Evolutionary conservation across 1,140 invertebrate species (phyloP).

Genomic region (Ceratosolen fusciceps): DNA sequence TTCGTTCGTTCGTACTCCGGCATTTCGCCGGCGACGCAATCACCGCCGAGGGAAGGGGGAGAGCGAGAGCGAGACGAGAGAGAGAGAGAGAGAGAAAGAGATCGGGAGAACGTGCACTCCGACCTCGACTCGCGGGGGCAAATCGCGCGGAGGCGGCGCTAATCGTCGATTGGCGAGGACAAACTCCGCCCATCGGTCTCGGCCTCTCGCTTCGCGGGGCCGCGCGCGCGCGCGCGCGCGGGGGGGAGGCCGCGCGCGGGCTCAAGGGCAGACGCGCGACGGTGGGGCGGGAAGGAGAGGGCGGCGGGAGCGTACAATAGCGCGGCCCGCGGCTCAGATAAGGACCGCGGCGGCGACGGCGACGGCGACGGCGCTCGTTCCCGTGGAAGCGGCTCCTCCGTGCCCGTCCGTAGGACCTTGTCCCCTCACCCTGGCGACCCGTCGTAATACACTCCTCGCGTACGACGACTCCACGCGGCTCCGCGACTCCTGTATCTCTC

Average conservation of each 20-base stretch:
- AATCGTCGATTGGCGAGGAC: slow-evolving; percentile 65
- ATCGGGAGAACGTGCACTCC: slow-evolving; percentile 36
- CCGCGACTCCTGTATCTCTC: too few relatives aligned
- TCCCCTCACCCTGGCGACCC: too few relatives aligned
- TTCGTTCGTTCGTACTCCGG: not conserved
- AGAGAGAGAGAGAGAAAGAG: slow-evolving; percentile 24
- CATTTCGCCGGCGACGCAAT: slow-evolving; percentile 27
- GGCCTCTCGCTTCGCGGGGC: slow-evolving; percentile 57
- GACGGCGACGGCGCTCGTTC: not conserved
- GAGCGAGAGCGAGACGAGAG: not conserved
- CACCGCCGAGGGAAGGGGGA: not conserved
- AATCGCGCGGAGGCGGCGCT: slow-evolving; percentile 66
- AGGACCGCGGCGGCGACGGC: not conserved
- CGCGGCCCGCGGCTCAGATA: not conserved
- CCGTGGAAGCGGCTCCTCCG: too few relatives aligned
- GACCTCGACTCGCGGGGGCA: slow-evolving; percentile 57
- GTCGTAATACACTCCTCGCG: too few relatives aligned
- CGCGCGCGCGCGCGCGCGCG: not conserved
- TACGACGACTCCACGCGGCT: too few relatives aligned
- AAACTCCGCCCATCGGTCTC: slow-evolving; percentile 69
- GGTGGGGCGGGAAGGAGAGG: not conserved
- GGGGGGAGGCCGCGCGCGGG: not conserved
- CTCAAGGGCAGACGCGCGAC: not conserved
- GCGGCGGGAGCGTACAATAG: slow-evolving; percentile 18
- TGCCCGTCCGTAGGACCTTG: not conserved